Base-by-base conservation (phyloP, 2,888 invertebrate genomes). In the Melikaiella ostensackeni region DNA sequence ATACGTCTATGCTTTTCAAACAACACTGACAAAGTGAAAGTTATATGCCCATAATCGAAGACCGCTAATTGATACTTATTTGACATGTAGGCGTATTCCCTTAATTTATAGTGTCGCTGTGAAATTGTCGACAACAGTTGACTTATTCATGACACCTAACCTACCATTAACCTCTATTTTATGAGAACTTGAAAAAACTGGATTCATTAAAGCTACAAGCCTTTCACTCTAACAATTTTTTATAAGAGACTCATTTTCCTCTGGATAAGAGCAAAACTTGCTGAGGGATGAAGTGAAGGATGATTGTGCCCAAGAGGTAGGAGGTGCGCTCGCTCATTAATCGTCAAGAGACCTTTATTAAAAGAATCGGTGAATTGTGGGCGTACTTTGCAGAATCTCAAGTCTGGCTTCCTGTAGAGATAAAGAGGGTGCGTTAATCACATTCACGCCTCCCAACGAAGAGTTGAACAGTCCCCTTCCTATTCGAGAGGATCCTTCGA, bases 331-430 rank as follows among this genome's bases (percentile, higher is more conserved):
- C 86, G 89, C 90, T 92, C 92, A 92, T 92, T 92, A 92, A 92
- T 92, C 89, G 90, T 13, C 46, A 77, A 75, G 82, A 76, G 88
- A 87, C 89, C 89, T 91, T 92, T 92, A 92, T 92, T 92, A 92
- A 92, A 92, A 92, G 92, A 92, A 92, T 92, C 88, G 91, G 89
- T 92, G 92, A 92, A 92, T 92, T 92, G 92, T 92, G 91, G 92
- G 92, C 91, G 92, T 86, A 81, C 66, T 83, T 89, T 89, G 88
- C 88, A 84, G 85, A 85, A 85, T 84, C 81, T 83, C 82, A 85
- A 85, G 74, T 62, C 75, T 77, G 80, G 76, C 79, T 79, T 75
- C 77, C 74, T 70, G 57, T 50, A 75, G 82, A 84, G 83, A 80
- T 77, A 76, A 76, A 82, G 81, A 83, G 83, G 81, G 80, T 75